phyloP scores from a whole-genome alignment of 1,140 invertebrate genomes.

The Atta cephalotes region DNA sequence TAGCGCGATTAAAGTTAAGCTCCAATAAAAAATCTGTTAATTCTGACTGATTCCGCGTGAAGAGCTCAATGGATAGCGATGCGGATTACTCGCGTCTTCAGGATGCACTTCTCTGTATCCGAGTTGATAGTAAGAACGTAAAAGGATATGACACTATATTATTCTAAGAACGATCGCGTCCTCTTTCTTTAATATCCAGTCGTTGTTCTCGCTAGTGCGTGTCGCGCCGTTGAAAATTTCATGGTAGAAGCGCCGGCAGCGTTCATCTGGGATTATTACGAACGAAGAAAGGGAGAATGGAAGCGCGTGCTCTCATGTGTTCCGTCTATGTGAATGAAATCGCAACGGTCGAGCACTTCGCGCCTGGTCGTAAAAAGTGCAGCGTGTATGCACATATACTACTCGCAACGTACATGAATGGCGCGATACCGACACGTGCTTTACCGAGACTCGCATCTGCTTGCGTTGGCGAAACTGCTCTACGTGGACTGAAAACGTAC shows the following conservation, averaged over 20 bases:
- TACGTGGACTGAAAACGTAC: constrained; percentile 37
- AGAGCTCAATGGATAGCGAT: background rate
- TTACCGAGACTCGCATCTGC: constrained; percentile 27
- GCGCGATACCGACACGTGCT: constrained; percentile 37
- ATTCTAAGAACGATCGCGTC: constrained; percentile 32
- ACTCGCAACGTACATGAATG: constrained; percentile 42
- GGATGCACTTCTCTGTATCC: background rate
- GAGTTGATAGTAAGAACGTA: constrained; percentile 23
- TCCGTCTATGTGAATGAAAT: constrained; percentile 47
- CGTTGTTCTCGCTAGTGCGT: constrained; percentile 39
- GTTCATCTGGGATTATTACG: constrained; percentile 47
- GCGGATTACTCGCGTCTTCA: constrained; percentile 21
- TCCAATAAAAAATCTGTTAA: constrained; percentile 2
- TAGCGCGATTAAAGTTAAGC: constrained; percentile 8
- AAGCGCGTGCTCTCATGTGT: background rate
- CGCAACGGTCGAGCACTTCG: constrained; percentile 51
- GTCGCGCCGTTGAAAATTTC: constrained; percentile 47
- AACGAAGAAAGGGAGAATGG: constrained; percentile 57
- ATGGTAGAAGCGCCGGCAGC: constrained; percentile 30
- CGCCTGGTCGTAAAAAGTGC: constrained; percentile 50
- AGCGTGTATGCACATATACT: constrained; percentile 31
- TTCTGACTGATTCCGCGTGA: background rate
- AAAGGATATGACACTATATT: constrained; percentile 19
- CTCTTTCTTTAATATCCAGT: constrained; percentile 36
- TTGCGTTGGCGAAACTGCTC: constrained; percentile 30